Evolutionary conservation across 2,113 vertebrate species (phyloP), one percentile per base, ranked within the genome.

Genomic region (Phylloscopus trochiloides): DNA sequence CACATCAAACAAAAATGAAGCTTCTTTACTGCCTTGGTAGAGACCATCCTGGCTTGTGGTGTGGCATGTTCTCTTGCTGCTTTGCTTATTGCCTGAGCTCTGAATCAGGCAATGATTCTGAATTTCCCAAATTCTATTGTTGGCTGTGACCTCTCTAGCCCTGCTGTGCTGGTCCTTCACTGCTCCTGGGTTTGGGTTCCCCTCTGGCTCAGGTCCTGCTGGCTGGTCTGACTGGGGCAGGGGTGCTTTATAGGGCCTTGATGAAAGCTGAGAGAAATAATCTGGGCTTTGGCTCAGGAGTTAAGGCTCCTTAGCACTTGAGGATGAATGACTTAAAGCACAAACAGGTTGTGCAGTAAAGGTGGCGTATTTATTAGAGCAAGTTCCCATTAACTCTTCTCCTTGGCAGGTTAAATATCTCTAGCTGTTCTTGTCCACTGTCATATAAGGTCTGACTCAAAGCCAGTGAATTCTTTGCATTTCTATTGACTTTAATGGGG

Each of bases 401-500:
- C 22, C 76, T 90, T 92, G 71, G 67, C 78, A 70, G 45, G 31
- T 68, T 81, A 77, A 86, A 63, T 73, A 88, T 86, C 43, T 90
- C 42, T 95, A 83, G 58, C 59, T 70, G n/a, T 66, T 90, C 45
- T 52, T 88, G 78, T 51, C 67, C 1, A 0, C 74, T 93, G 75
- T 88, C 88, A 88, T 92, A 86, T 43, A 83, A 93, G 78, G n/a
- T 80, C 55, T 48, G 85, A 83, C 45, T 71, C 48, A 74, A 86
- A 94, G 94, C 72, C 82, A 92, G 65, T 10, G 48, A 92, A 57
- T 77, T 92, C 82, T 90, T 80, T 88, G 90, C 72, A 83, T 90
- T 96, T 95, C 48, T 93, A 28, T 93, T 88, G 90, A 88, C 48
- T 83, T 84, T 83, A 94, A 80, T 92, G 68, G 51, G 57, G 7